Evolutionary conservation across 2,797 vertebrate genomes (phyloP).

Genomic region (Iguana delicatissima): DNA sequence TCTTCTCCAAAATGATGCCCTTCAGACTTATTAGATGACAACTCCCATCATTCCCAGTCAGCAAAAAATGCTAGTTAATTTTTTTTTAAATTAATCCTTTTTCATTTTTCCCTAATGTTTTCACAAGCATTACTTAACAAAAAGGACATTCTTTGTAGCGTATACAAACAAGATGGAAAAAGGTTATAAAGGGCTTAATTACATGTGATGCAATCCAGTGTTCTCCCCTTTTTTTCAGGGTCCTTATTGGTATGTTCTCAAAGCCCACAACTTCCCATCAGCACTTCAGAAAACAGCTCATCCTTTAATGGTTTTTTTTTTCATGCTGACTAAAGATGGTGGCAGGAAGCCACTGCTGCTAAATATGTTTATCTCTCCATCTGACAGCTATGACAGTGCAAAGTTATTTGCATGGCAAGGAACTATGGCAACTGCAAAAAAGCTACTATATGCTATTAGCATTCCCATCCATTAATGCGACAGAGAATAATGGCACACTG

Average conservation of each 20-base stretch:
- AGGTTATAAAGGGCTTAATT: slow-evolving; percentile 15
- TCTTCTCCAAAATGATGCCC: not conserved
- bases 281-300: slow-evolving; percentile 44
- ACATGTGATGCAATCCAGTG: slow-evolving; percentile 16
- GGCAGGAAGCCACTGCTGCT: slow-evolving; percentile 74
- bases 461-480: slow-evolving; percentile 25
- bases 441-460: slow-evolving; percentile 65
- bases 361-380: slow-evolving; percentile 71
- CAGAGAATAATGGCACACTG: not conserved
- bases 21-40: not conserved
- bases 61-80: not conserved
- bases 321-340: slow-evolving; percentile 59
- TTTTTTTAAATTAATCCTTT: not conserved
- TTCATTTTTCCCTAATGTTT: not conserved
- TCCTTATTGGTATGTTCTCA: slow-evolving; percentile 16
- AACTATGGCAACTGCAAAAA: slow-evolving; percentile 62
- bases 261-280: slow-evolving; percentile 38
- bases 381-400: slow-evolving; percentile 48
- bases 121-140: not conserved
- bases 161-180: not conserved
- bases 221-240: slow-evolving; percentile 36
- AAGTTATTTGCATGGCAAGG: slow-evolving; percentile 72
- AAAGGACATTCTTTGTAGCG: slow-evolving; percentile 12
- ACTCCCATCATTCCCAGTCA: not conserved
- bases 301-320: slow-evolving; percentile 61